Percentiles rank a stretch among this genome's conserved stretches.
These are phyloP conservation scores for Zootermopsis nevadensis DNA, from an alignment of 2,888 invertebrate species.

Conservation along the genomic window DNA sequence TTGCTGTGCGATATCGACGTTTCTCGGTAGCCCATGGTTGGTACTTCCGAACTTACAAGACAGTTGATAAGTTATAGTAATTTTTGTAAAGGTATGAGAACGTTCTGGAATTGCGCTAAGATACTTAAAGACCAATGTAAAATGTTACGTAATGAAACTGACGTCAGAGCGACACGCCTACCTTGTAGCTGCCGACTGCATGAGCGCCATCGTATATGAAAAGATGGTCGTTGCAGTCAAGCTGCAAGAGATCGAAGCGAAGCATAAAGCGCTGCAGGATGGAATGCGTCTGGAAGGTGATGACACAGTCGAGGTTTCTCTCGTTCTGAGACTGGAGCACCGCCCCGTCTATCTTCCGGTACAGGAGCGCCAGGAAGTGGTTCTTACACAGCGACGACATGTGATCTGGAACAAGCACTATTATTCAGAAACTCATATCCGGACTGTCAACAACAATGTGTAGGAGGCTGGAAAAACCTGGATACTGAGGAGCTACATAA, in stretches of 20 bases:
- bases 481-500: no score
- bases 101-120: neutral
- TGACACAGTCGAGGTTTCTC: constrained; percentile 89
- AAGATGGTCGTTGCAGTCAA: constrained; percentile 94
- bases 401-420: constrained; percentile 76
- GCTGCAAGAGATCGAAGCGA: constrained; percentile 89
- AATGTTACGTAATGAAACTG: neutral
- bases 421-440: neutral
- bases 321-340: constrained; percentile 92
- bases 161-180: constrained; percentile 60
- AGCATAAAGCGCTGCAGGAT: constrained; percentile 94
- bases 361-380: constrained; percentile 88
- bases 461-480: no score
- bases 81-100: no score
- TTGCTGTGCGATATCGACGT: no score
- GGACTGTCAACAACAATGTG: no score
- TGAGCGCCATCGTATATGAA: constrained; percentile 94
- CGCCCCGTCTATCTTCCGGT: constrained; percentile 91
- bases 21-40: no score
- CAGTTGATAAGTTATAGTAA: no score
- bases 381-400: constrained; percentile 92
- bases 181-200: constrained; percentile 88
- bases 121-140: neutral
- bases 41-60: no score
- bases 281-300: constrained; percentile 95